These are phyloP conservation scores for Xyliphius kryptos DNA, from an alignment of 2,113 vertebrate genomes.

Conservation along the genomic window DNA sequence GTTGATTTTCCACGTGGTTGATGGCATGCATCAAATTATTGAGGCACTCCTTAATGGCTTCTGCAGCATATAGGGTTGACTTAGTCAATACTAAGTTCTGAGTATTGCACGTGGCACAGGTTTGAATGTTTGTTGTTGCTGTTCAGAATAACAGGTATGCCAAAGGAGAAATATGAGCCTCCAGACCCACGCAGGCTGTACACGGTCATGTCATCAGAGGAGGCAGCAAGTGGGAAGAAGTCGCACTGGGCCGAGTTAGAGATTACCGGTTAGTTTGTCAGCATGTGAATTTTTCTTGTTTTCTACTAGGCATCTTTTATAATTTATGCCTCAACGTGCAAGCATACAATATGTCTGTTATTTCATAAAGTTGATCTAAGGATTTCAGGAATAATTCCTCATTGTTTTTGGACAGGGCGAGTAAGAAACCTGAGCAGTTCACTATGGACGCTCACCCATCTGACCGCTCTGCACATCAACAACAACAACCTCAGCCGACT, in stretches of 20 bases:
- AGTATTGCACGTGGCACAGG: background rate
- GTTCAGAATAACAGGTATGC: constrained; percentile 94
- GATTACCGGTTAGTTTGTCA: constrained; percentile 83
- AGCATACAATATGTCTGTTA: too few species aligned
- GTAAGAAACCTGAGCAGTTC: constrained; percentile 91
- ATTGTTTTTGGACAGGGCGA: constrained; percentile 68
- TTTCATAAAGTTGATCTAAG: too few species aligned
- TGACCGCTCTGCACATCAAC: constrained; percentile 95
- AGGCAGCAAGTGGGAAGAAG: constrained; percentile 93
- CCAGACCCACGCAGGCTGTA: constrained; percentile 97
- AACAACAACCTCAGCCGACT: constrained; percentile 96
- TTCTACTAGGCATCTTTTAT: background rate
- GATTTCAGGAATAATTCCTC: too few species aligned
- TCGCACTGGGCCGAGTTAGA: constrained; percentile 95
- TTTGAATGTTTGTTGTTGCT: constrained; percentile 1
- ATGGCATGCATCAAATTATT: too few species aligned
- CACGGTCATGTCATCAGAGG: constrained; percentile 98
- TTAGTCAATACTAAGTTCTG: too few species aligned
- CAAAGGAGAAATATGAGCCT: constrained; percentile 99
- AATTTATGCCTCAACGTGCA: too few species aligned
- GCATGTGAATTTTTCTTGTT: background rate
- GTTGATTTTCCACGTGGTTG: too few species aligned
- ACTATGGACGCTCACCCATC: constrained; percentile 91
- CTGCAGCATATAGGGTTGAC: too few species aligned
- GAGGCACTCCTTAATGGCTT: too few species aligned